A percentile compares a stretch with the other conserved stretches of the same genome.
These are phyloP conservation scores for Caenorhabditis latens DNA, from an alignment of 1,140 invertebrate species.

Conservation along the genomic window DNA sequence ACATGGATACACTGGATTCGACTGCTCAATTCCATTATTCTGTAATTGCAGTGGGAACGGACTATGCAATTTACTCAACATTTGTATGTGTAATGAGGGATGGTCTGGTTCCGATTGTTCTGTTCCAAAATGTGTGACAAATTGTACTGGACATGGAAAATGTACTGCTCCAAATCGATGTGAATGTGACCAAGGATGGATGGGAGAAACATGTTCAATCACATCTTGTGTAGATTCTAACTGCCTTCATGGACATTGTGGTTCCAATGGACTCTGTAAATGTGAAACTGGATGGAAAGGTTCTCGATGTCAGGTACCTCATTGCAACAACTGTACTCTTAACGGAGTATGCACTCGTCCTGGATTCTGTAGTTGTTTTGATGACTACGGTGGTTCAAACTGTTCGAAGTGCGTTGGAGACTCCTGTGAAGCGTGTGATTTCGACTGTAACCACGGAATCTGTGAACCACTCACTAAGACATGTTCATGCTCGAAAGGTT, in stretches of 20 bases:
- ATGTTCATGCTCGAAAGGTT: conserved; percentile 56
- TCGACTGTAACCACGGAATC: conserved; percentile 56
- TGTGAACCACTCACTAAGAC: conserved; percentile 52
- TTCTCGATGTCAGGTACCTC: conserved; percentile 50
- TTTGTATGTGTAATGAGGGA: conserved; percentile 53
- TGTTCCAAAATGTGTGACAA: conserved; percentile 11
- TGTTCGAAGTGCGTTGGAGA: conserved; percentile 46
- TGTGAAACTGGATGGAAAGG: conserved; percentile 55
- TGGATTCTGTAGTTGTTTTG: conserved; percentile 45
- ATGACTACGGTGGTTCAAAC: conserved; percentile 43
- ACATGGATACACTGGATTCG: conserved; percentile 24
- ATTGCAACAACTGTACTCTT: conserved; percentile 38
- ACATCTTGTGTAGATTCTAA: conserved; percentile 20
- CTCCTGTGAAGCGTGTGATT: conserved; percentile 54
- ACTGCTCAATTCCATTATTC: conserved; percentile 51
- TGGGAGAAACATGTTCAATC: conserved; percentile 14
- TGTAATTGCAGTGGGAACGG: conserved; percentile 54
- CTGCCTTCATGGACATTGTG: conserved; percentile 37
- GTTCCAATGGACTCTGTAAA: conserved; percentile 27
- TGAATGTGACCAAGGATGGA: conserved; percentile 44
- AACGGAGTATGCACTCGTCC: conserved; percentile 46
- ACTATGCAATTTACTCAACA: conserved; percentile 45
- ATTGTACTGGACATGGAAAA: conserved; percentile 55
- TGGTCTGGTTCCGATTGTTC: conserved; percentile 55
- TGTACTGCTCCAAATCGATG: conserved; percentile 24